Base-by-base conservation (phyloP, 2,113 vertebrate species). In the Aptenodytes forsteri region DNA sequence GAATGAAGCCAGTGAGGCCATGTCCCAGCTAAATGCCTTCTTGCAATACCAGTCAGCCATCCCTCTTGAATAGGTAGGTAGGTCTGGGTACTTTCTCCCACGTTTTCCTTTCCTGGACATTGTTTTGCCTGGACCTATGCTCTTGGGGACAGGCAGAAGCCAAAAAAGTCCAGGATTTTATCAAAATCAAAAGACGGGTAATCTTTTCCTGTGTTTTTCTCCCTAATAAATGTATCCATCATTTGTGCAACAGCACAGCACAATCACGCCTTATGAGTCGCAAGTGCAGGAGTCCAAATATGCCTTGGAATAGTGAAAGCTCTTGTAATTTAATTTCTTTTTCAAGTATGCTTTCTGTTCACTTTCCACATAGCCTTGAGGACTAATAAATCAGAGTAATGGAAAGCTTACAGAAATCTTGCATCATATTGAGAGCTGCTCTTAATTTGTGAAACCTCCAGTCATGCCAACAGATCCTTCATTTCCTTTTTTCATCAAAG, bases 361-460 rank as follows among this genome's bases (percentile, higher is more conserved):
- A 40, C 38, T 94, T 92, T 96, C 78, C 70, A 61, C 52, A 67
- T 32, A 80, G 61, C n/a, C 73, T 79, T 91, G 75, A 92, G 66
- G 54, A 87, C 61, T 62, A 84, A 91, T 97, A 93, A 89, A 96
- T 96, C 87, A 94, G 89, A 93, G 69, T 77, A 90, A 91, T 47
- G 81, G 61, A 91, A 94, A 84, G 49, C 73, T 97, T 84, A 89
- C 61, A 87, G 72, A 89, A 87, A 89, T 71, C n/a, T 89, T 82
- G 86, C 69, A 75, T 66, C 58, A 56, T 83, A 87, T 69, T 76
- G 52, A 89, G 67, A 92, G 44, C 55, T 89, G 76, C 58, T 93
- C 59, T 88, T 87, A 81, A 86, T 92, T 83, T 73, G 42, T 70
- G 75, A 95, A 90, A 64, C 29, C 29, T 88, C n/a, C 12, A 47